A percentile compares a stretch with the other conserved stretches of the same genome.
These are phyloP conservation scores for Scotopteryx bipunctaria DNA, from an alignment of 2,888 invertebrate species.

Conservation along the genomic window DNA sequence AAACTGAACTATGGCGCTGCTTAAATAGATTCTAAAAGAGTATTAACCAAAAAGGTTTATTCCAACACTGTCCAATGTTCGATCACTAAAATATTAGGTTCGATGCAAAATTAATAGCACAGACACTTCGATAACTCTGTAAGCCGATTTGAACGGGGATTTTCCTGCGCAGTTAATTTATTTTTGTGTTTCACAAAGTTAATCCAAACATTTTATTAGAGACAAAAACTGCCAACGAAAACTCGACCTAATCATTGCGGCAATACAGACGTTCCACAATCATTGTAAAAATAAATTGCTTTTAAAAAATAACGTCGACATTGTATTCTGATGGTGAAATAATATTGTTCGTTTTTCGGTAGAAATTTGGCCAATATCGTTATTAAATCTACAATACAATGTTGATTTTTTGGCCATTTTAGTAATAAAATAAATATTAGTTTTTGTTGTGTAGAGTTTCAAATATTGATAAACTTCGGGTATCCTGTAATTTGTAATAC, in stretches of 20 bases:
- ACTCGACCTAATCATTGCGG: constrained; percentile 9
- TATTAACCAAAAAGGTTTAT: constrained; percentile 15
- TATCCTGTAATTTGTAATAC: no score
- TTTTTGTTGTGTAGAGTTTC: no score
- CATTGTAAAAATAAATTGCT: constrained; percentile 13
- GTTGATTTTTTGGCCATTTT: background rate
- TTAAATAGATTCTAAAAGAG: constrained; percentile 16
- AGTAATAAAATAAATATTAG: constrained; percentile 2
- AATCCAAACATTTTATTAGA: constrained; percentile 33
- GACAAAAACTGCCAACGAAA: constrained; percentile 13
- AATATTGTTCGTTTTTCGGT: constrained; percentile 8
- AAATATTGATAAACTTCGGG: no score
- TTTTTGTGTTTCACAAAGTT: constrained; percentile 34
- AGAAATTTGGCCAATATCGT: background rate
- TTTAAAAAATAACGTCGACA: constrained; percentile 18
- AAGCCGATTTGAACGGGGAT: constrained; percentile 36
- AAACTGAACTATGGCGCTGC: no score
- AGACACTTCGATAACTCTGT: constrained; percentile 33
- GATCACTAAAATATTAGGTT: constrained; percentile 31
- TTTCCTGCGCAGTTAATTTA: constrained; percentile 31
- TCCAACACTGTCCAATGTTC: constrained; percentile 9
- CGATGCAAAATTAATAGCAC: constrained; percentile 37
- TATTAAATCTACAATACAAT: constrained; percentile 1
- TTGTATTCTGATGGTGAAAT: constrained; percentile 14
- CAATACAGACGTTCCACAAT: constrained; percentile 4